A percentile compares a stretch with the other conserved stretches of the same genome.
phyloP scores from a whole-genome alignment of 2,797 vertebrate species.

The Buceros bicornis region DNA sequence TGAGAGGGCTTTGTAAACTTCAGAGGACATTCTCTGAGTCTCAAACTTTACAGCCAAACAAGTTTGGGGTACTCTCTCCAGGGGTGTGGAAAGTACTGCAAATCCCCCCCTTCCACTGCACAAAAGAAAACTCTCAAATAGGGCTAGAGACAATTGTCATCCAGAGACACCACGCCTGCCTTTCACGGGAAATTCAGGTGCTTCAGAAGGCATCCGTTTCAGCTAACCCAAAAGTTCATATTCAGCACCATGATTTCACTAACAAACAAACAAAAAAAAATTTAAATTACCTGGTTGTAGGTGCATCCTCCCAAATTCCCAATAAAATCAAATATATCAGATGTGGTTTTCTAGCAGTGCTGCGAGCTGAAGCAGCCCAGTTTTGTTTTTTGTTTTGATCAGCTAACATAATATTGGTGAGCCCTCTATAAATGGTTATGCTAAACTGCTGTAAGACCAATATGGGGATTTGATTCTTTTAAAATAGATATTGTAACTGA shows the following conservation, averaged over 20 bases:
- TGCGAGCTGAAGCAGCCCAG: not conserved
- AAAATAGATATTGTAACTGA: not conserved
- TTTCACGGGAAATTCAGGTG: not conserved
- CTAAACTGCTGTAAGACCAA: not conserved
- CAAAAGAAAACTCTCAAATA: not conserved
- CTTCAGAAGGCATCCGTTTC: not conserved
- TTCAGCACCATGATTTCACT: not conserved
- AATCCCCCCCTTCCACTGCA: not conserved
- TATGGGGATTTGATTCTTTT: not conserved
- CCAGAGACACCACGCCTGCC: not conserved
- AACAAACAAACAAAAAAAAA: not conserved
- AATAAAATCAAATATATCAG: not conserved
- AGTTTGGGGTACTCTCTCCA: not conserved
- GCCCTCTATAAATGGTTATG: not conserved
- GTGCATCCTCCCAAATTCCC: not conserved
- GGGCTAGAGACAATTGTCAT: not conserved
- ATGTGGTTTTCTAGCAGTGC: not conserved
- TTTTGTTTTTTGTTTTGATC: not conserved
- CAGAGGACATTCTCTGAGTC: not conserved
- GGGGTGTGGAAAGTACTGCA: not conserved
- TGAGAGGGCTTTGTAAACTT: not conserved
- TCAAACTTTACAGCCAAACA: not conserved
- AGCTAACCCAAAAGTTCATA: not conserved
- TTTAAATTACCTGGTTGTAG: not conserved
- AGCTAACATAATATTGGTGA: not conserved